Evolutionary conservation across 2,888 invertebrate genomes (phyloP).

Genomic region (Athrips mouffetella): DNA sequence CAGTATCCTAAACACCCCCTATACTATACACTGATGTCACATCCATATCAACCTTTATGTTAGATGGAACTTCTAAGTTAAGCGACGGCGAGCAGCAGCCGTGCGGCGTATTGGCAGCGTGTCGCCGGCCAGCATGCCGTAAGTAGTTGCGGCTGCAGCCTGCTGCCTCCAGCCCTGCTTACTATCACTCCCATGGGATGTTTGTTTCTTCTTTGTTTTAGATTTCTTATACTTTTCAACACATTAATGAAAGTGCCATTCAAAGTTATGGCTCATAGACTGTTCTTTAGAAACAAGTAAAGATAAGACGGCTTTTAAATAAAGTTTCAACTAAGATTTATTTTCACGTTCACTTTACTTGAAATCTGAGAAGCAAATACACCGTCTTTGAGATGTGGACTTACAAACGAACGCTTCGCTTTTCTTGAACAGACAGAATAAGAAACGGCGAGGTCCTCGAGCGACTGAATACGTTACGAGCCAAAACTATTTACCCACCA

Average conservation of each 20-base stretch:
- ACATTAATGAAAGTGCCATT: slow-evolving; percentile 39
- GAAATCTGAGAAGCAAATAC: slow-evolving; percentile 20
- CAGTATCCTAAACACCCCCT: background rate
- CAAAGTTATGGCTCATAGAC: slow-evolving; percentile 10
- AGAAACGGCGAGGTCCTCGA: slow-evolving; percentile 22
- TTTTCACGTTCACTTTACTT: slow-evolving; percentile 19
- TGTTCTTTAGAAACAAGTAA: slow-evolving; percentile 6
- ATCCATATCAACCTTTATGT: too few relatives aligned
- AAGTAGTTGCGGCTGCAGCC: slow-evolving; percentile 23
- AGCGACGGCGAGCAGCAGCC: slow-evolving; percentile 32
- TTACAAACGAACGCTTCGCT: slow-evolving; percentile 21
- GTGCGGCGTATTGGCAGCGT: slow-evolving; percentile 26
- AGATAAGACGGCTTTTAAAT: slow-evolving; percentile 8
- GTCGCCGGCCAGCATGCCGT: slow-evolving; percentile 32
- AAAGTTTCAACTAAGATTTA: slow-evolving; percentile 17
- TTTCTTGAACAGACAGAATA: slow-evolving; percentile 24
- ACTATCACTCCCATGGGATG: slow-evolving; percentile 51
- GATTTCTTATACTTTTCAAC: slow-evolving; percentile 43
- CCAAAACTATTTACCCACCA: slow-evolving; percentile 18
- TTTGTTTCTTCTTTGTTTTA: slow-evolving; percentile 50
- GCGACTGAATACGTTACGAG: slow-evolving; percentile 21
- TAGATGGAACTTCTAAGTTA: too few relatives aligned
- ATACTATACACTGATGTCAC: background rate
- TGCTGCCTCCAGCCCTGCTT: slow-evolving; percentile 51
- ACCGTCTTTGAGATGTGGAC: slow-evolving; percentile 22